These are phyloP conservation scores for Corythoichthys intestinalis DNA, from an alignment of 2,113 vertebrate genomes.

Conservation along the genomic window DNA sequence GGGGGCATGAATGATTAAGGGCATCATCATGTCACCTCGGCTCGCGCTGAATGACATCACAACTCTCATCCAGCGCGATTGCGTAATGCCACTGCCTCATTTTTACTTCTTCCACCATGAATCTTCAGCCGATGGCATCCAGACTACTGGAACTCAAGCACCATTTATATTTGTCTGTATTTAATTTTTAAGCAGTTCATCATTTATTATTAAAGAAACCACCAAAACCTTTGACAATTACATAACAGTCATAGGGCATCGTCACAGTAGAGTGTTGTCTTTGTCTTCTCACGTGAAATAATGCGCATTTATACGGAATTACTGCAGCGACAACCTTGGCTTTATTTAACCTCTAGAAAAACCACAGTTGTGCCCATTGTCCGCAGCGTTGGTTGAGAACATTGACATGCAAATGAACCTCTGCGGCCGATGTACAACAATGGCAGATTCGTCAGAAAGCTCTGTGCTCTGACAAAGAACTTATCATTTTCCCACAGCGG, in stretches of 20 bases:
- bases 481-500: slow-evolving; percentile 49
- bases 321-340: slow-evolving; percentile 9
- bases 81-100: slow-evolving; percentile 23
- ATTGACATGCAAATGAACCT: slow-evolving; percentile 56
- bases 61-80: slow-evolving; percentile 15
- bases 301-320: background rate
- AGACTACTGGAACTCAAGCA: slow-evolving; percentile 8
- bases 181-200: slow-evolving; percentile 32
- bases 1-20: slow-evolving; percentile 60
- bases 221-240: background rate
- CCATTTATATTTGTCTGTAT: slow-evolving; percentile 29
- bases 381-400: slow-evolving; percentile 12
- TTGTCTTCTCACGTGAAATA: background rate
- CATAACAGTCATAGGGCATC: background rate
- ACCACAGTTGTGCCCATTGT: slow-evolving; percentile 24
- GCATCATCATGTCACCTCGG: slow-evolving; percentile 32
- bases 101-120: slow-evolving; percentile 35
- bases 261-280: background rate
- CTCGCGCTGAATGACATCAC: slow-evolving; percentile 49
- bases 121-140: slow-evolving; percentile 23
- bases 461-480: slow-evolving; percentile 43
- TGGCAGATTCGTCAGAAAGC: slow-evolving; percentile 21
- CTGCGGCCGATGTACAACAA: slow-evolving; percentile 29
- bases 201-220: slow-evolving; percentile 34
- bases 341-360: slow-evolving; percentile 43